phyloP scores from a whole-genome alignment of 2,797 vertebrate species.

The Pampus argenteus region DNA sequence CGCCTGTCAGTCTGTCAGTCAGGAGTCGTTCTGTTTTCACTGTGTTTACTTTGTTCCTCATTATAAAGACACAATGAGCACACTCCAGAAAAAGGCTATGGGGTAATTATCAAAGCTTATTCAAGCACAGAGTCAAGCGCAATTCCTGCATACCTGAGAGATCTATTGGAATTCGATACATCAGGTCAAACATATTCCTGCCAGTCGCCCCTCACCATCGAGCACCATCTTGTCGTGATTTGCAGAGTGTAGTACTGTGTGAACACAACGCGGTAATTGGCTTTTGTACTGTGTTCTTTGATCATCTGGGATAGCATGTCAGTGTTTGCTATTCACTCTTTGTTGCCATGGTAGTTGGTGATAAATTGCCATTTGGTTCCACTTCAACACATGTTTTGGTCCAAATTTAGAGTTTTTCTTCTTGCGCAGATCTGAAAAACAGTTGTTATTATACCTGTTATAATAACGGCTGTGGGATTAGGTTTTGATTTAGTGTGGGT shows the following conservation, averaged over 20 bases:
- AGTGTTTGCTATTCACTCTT: conserved; percentile 33
- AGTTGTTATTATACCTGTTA: conserved; percentile 2
- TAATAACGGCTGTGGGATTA: conserved; percentile 14
- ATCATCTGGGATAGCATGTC: conserved; percentile 19
- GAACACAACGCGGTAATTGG: conserved; percentile 30
- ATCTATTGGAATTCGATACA: conserved; percentile 63
- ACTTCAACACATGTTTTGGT: conserved; percentile 26
- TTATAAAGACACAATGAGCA: conserved; percentile 60
- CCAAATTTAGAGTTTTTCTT: conserved; percentile 24
- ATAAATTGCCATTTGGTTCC: conserved; percentile 38
- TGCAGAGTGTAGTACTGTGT: conserved; percentile 14
- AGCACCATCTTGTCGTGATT: conserved; percentile 37
- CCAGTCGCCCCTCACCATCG: conserved; percentile 32
- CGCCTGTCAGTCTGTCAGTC: conserved; percentile 41
- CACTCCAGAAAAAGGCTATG: conserved; percentile 51
- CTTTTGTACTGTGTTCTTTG: conserved; percentile 25
- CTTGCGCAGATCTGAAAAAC: not conserved
- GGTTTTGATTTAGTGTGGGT: conserved; percentile 8
- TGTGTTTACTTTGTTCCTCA: conserved; percentile 67
- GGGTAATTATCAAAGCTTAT: conserved; percentile 72
- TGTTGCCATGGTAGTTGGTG: conserved; percentile 42
- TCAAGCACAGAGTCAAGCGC: conserved; percentile 48
- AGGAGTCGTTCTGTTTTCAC: conserved; percentile 21
- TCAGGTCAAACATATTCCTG: conserved; percentile 54
- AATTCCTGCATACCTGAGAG: conserved; percentile 52